Percentiles rank a stretch among this genome's conserved stretches.
Conservation (phyloP, 2,888 invertebrate species). For the Drosophila paranaensis region DNA sequence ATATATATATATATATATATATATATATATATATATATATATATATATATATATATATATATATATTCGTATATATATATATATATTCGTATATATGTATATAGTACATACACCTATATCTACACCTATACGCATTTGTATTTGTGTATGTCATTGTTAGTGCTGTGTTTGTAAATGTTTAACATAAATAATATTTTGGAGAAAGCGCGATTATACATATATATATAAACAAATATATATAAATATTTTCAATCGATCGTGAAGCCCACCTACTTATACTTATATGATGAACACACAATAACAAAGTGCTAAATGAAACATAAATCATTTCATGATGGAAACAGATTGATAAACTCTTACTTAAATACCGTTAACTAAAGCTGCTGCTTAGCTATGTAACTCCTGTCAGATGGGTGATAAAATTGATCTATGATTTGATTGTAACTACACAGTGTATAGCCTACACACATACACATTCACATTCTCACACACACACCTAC, state of each 20-base stretch:
- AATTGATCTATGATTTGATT: slow-evolving; percentile 59
- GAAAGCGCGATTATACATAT: slow-evolving; percentile 22
- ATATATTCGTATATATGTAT: neutral
- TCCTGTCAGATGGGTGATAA: slow-evolving; percentile 85
- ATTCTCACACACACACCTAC: slow-evolving; percentile 2
- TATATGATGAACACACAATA: slow-evolving; percentile 52
- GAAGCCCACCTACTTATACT: slow-evolving; percentile 73
- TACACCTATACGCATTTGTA: slow-evolving; percentile 50
- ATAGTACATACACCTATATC: slow-evolving; percentile 31
- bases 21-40: too few relatives aligned
- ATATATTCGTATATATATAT: slow-evolving; percentile 13
- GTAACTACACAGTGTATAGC: slow-evolving; percentile 51
- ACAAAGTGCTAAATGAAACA: slow-evolving; percentile 58
- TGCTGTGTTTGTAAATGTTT: slow-evolving; percentile 71
- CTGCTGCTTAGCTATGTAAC: slow-evolving; percentile 80
- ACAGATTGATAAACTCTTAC: slow-evolving; percentile 27
- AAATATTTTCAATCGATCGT: slow-evolving; percentile 33
- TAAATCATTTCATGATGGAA: slow-evolving; percentile 22
- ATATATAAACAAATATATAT: slow-evolving; percentile 12
- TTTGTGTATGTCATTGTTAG: slow-evolving; percentile 67
- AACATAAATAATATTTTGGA: slow-evolving; percentile 36
- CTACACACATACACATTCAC: slow-evolving; percentile 8
- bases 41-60: too few relatives aligned
- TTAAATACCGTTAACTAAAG: slow-evolving; percentile 31
- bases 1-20: neutral